A percentile compares a stretch with the other conserved stretches of the same genome.
Conservation (phyloP, 2,888 invertebrate genomes). For the Notodromas monacha region DNA sequence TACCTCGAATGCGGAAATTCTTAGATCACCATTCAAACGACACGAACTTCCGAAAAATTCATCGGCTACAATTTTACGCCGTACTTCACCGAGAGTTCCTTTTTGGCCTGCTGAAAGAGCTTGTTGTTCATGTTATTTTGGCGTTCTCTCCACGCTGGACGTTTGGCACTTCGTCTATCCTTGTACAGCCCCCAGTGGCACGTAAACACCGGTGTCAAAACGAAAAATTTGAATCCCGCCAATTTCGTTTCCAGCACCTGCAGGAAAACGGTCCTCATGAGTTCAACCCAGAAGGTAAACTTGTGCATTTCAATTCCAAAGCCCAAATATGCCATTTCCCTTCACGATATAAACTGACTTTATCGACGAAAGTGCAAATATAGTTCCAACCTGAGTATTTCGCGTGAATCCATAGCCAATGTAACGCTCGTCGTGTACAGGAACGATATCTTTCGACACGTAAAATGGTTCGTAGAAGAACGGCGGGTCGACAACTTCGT, state of each 20-base stretch:
- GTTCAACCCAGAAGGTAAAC: too few species aligned
- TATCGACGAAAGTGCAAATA: too few species aligned
- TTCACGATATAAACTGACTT: too few species aligned
- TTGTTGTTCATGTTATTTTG: constrained; percentile 50
- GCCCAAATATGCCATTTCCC: too few species aligned
- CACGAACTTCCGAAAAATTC: too few species aligned
- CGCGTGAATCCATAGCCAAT: constrained; percentile 67
- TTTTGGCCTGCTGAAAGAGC: constrained; percentile 46
- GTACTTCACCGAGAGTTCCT: constrained; percentile 43
- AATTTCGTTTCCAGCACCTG: constrained; percentile 61
- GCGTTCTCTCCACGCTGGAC: too few species aligned
- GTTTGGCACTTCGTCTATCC: too few species aligned
- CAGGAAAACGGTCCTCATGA: too few species aligned
- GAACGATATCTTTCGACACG: constrained; percentile 43
- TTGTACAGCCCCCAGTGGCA: constrained; percentile 64
- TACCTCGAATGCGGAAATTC: too few species aligned
- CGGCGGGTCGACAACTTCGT: constrained; percentile 39
- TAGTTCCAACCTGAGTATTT: constrained; percentile 68
- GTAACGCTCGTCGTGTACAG: constrained; percentile 56
- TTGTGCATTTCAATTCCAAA: too few species aligned
- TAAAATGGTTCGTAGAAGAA: constrained; percentile 75
- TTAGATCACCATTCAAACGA: too few species aligned
- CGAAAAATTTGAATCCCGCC: constrained; percentile 53
- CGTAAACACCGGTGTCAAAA: constrained; percentile 55
- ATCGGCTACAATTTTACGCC: too few species aligned